Percentiles rank a stretch among this genome's conserved stretches.
Conservation (phyloP, 1,140 invertebrate genomes). For the Bombyx mandarina region DNA sequence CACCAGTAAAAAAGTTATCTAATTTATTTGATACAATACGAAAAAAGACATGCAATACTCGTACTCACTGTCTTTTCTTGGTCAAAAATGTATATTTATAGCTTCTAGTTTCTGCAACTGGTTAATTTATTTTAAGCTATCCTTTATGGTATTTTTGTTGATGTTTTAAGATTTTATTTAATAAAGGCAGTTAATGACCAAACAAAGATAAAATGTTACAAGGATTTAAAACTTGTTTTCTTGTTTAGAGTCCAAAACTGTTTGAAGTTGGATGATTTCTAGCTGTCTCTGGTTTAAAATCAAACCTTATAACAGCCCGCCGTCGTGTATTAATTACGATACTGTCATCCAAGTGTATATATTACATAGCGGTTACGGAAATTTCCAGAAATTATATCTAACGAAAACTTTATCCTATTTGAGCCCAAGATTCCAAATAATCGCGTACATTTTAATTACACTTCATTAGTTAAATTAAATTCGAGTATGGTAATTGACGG, state of each 20-base stretch:
- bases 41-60: no score
- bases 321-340: no score
- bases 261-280: no score
- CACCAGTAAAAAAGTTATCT: no score
- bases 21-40: no score
- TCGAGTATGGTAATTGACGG: slow-evolving; percentile 65
- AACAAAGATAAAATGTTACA: background rate
- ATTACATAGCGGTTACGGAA: background rate
- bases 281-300: background rate
- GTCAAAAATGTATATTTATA: no score
- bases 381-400: slow-evolving; percentile 6
- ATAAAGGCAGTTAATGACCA: background rate
- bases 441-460: slow-evolving; percentile 67
- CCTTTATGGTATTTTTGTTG: no score
- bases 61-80: no score
- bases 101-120: no score
- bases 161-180: no score
- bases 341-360: background rate
- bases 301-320: background rate
- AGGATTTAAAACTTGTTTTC: background rate
- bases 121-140: no score
- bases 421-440: slow-evolving; percentile 36
- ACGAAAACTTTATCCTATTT: slow-evolving; percentile 6
- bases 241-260: no score
- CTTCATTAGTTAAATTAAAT: slow-evolving; percentile 70